phyloP scores from a whole-genome alignment of 1,140 invertebrate genomes.

The Micrasema minimum region DNA sequence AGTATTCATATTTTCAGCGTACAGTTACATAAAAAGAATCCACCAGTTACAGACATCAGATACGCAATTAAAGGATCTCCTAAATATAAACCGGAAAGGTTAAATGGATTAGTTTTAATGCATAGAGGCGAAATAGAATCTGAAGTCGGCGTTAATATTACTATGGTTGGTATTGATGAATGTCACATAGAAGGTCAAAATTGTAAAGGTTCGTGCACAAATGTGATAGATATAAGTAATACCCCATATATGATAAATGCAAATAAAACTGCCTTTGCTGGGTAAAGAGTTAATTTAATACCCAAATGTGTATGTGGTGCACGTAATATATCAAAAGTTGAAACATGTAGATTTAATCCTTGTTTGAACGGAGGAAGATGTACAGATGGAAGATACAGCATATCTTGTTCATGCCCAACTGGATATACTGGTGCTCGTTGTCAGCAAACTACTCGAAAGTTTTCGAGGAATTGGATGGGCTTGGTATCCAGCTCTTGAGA shows the following conservation, averaged over 20 bases:
- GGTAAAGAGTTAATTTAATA: slow-evolving; percentile 69
- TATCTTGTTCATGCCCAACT: slow-evolving; percentile 73
- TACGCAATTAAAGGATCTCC: slow-evolving; percentile 75
- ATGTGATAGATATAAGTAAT: slow-evolving; percentile 70
- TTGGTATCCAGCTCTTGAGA: slow-evolving; percentile 74
- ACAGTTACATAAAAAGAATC: slow-evolving; percentile 65
- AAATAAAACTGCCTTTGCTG: slow-evolving; percentile 76
- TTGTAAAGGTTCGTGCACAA: slow-evolving; percentile 75
- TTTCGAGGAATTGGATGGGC: slow-evolving; percentile 75
- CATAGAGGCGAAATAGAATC: slow-evolving; percentile 73
- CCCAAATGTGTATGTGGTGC: slow-evolving; percentile 70
- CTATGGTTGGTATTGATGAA: slow-evolving; percentile 78
- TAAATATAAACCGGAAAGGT: slow-evolving; percentile 73
- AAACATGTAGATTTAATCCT: slow-evolving; percentile 71
- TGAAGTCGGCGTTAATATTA: slow-evolving; percentile 73
- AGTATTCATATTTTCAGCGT: slow-evolving; percentile 79
- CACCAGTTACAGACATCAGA: slow-evolving; percentile 72
- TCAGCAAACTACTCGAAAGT: slow-evolving; percentile 74
- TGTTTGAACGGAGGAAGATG: slow-evolving; percentile 78
- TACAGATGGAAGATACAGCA: slow-evolving; percentile 67
- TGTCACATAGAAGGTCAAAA: slow-evolving; percentile 71
- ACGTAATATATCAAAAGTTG: slow-evolving; percentile 64
- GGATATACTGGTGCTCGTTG: slow-evolving; percentile 76
- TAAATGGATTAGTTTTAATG: slow-evolving; percentile 74
- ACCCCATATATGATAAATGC: slow-evolving; percentile 79